These are phyloP conservation scores for Pyrgus malvae DNA, from an alignment of 2,888 invertebrate species.

Conservation along the genomic window DNA sequence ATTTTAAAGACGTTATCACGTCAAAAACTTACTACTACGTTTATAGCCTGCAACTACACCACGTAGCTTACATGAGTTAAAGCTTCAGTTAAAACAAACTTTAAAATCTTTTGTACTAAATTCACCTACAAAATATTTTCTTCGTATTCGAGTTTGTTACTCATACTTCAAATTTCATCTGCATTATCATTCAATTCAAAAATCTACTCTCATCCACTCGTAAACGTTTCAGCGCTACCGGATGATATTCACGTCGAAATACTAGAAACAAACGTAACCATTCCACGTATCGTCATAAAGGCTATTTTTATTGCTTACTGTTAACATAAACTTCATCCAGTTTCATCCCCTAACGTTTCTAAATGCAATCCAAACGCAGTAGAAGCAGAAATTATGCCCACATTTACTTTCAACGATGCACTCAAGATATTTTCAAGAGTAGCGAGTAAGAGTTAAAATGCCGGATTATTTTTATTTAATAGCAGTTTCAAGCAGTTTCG, in stretches of 20 bases:
- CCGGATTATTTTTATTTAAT: constrained; percentile 63
- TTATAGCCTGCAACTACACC: no score
- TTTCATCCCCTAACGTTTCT: constrained; percentile 72
- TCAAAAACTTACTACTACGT: no score
- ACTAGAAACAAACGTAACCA: constrained; percentile 67
- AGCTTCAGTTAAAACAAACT: no score
- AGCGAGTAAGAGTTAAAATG: constrained; percentile 57
- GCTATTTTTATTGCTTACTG: constrained; percentile 77
- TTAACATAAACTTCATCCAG: constrained; percentile 76
- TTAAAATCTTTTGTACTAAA: no score
- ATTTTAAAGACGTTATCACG: no score
- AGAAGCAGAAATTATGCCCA: constrained; percentile 70
- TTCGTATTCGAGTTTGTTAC: neutral
- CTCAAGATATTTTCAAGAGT: constrained; percentile 70
- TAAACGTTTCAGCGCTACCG: constrained; percentile 15
- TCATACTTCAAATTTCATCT: neutral
- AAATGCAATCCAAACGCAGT: constrained; percentile 77
- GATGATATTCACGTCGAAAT: constrained; percentile 38
- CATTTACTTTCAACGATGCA: constrained; percentile 80
- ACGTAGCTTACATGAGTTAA: no score
- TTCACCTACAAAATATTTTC: no score
- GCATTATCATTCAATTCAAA: neutral
- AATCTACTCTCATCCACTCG: neutral
- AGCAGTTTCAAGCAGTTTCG: constrained; percentile 38
- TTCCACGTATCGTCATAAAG: constrained; percentile 79